These are phyloP conservation scores for Kryphioiulus occultus DNA, from an alignment of 2,888 invertebrate genomes.

Conservation along the genomic window DNA sequence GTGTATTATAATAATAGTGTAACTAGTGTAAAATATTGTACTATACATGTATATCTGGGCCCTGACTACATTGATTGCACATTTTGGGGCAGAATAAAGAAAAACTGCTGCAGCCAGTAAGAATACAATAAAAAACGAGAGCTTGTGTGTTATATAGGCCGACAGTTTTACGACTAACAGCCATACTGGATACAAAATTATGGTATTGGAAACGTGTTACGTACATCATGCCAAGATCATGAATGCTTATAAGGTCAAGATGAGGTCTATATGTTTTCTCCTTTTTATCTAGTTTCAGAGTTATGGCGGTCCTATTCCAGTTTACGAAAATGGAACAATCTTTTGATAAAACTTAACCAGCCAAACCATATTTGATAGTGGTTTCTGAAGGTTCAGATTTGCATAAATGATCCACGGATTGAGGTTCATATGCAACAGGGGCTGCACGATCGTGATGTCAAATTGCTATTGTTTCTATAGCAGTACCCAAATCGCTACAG, in stretches of 20 bases:
- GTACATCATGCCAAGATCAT: neutral
- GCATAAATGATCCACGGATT: too few relatives aligned
- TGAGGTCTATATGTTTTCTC: neutral
- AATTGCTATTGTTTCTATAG: too few relatives aligned
- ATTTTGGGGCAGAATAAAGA: neutral
- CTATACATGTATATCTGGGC: neutral
- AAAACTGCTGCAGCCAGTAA: neutral
- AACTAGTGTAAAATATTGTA: too few relatives aligned
- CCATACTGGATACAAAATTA: neutral
- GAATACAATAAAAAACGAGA: neutral
- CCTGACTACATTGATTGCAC: neutral
- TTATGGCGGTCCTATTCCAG: neutral
- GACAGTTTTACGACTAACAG: neutral
- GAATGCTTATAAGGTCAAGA: slow-evolving; percentile 11
- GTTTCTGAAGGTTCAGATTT: neutral
- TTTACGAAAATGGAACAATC: neutral
- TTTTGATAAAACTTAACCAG: neutral
- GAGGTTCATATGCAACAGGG: too few relatives aligned
- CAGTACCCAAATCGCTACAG: too few relatives aligned
- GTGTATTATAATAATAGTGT: too few relatives aligned
- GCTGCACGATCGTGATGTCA: too few relatives aligned
- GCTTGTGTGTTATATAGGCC: neutral
- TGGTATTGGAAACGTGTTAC: neutral
- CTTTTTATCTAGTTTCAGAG: neutral
- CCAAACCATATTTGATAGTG: neutral